phyloP scores from a whole-genome alignment of 2,797 vertebrate genomes.

The Lutjanus argentimaculatus region DNA sequence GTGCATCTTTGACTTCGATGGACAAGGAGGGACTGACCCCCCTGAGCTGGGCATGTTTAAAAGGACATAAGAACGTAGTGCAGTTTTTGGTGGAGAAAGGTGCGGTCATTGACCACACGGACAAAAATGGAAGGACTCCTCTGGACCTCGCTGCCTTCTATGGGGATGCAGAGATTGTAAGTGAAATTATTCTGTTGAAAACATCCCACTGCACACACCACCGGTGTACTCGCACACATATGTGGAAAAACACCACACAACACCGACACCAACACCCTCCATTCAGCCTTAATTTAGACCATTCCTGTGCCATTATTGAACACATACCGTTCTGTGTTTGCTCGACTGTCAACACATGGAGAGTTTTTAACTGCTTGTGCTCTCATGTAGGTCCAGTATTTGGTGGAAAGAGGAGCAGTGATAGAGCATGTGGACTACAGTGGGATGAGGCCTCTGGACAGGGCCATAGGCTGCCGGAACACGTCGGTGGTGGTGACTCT shows the following conservation, averaged over 20 bases:
- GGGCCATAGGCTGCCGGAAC: slow-evolving; percentile 97
- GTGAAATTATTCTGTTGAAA: slow-evolving; percentile 65
- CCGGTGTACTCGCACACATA: background rate
- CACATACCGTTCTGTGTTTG: slow-evolving; percentile 47
- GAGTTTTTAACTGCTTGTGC: slow-evolving; percentile 24
- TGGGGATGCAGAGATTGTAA: slow-evolving; percentile 96
- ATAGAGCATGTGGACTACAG: slow-evolving; percentile 98
- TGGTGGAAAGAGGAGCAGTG: slow-evolving; percentile 96
- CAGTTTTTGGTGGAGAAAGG: slow-evolving; percentile 95
- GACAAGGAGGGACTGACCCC: slow-evolving; percentile 98
- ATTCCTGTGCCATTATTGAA: slow-evolving; percentile 45
- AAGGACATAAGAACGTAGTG: slow-evolving; percentile 95
- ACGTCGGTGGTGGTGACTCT: slow-evolving; percentile 94
- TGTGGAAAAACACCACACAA: slow-evolving; percentile 3
- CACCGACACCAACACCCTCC: background rate
- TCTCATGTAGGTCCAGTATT: slow-evolving; percentile 91
- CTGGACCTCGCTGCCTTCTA: slow-evolving; percentile 98
- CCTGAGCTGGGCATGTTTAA: slow-evolving; percentile 98
- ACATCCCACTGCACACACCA: background rate
- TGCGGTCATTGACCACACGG: slow-evolving; percentile 94
- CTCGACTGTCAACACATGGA: slow-evolving; percentile 14
- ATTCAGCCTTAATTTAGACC: slow-evolving; percentile 31
- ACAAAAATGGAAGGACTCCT: slow-evolving; percentile 97
- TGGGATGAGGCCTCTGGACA: slow-evolving; percentile 97
- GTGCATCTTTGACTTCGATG: slow-evolving; percentile 92